These are phyloP conservation scores for Stegana nigrithorax DNA, from an alignment of 2,888 invertebrate genomes.

Conservation along the genomic window DNA sequence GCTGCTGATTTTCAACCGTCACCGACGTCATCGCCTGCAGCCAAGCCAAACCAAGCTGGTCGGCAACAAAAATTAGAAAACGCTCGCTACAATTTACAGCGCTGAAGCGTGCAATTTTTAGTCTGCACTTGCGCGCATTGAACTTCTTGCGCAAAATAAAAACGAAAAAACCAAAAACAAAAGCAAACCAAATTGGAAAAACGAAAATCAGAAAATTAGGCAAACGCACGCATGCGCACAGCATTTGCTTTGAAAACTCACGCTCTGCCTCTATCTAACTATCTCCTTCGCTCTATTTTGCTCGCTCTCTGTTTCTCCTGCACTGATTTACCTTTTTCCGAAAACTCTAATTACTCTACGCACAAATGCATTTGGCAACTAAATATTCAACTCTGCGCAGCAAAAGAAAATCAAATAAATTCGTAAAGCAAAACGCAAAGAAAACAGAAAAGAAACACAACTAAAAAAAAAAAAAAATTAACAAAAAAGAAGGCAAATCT, in stretches of 20 bases:
- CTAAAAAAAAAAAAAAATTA: neutral
- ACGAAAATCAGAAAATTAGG: too few relatives aligned
- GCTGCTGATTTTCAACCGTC: constrained; percentile 7
- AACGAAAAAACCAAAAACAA: neutral
- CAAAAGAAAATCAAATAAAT: neutral
- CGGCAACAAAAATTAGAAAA: neutral
- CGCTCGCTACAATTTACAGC: constrained; percentile 30
- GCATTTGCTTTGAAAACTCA: too few relatives aligned
- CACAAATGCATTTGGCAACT: neutral
- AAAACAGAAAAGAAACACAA: neutral
- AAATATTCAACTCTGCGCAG: neutral
- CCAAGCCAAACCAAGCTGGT: neutral
- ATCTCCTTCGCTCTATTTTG: too few relatives aligned
- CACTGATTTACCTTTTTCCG: too few relatives aligned
- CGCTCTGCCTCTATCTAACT: too few relatives aligned
- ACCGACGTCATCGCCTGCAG: neutral
- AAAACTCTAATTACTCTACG: neutral
- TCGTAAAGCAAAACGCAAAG: neutral
- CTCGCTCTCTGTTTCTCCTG: too few relatives aligned
- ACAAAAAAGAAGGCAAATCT: neutral
- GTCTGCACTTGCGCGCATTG: constrained; percentile 50
- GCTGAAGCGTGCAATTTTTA: constrained; percentile 46
- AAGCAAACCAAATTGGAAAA: too few relatives aligned
- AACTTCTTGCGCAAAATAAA: constrained; percentile 48
- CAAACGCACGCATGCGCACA: neutral